phyloP scores from a whole-genome alignment of 2,797 vertebrate species.

The Amblyopsis hoosieri region DNA sequence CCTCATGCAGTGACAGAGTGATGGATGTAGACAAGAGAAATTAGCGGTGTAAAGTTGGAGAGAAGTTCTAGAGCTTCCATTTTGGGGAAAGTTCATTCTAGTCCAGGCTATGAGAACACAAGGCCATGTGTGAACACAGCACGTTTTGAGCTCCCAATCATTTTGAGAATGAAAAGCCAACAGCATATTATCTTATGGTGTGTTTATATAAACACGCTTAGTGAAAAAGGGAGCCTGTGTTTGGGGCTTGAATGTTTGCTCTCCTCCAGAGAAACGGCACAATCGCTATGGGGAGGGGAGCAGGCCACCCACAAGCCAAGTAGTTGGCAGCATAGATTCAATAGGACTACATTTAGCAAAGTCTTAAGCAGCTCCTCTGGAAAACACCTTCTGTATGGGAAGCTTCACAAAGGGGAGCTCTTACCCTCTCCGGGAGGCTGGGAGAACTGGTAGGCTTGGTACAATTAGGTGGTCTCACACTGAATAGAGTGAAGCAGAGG shows the following conservation, averaged over 20 bases:
- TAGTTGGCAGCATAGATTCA: conserved; percentile 64
- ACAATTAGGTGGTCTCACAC: conserved; percentile 69
- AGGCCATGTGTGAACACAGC: neutral
- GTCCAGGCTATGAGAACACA: conserved; percentile 17
- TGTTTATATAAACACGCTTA: conserved; percentile 69
- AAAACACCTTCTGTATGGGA: conserved; percentile 59
- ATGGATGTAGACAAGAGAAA: conserved; percentile 17
- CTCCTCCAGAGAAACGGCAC: conserved; percentile 56
- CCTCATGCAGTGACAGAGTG: conserved; percentile 9
- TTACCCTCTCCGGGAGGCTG: conserved; percentile 59
- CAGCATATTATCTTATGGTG: conserved; percentile 50
- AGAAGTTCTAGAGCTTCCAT: conserved; percentile 31
- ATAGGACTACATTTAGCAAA: conserved; percentile 57
- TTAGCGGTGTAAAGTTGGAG: conserved; percentile 12
- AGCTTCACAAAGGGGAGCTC: conserved; percentile 66
- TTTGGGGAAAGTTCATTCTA: conserved; percentile 44
- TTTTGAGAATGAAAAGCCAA: conserved; percentile 62
- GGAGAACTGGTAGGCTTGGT: conserved; percentile 63
- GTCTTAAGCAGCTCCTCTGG: conserved; percentile 58
- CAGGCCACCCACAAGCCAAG: conserved; percentile 74
- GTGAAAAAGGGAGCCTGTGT: conserved; percentile 22
- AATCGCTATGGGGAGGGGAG: conserved; percentile 47
- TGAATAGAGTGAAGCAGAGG: conserved; percentile 61
- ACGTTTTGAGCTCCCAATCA: conserved; percentile 48
- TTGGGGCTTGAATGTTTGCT: conserved; percentile 50